Conservation (phyloP, 2,113 vertebrate genomes). For the Sitta europaea region DNA sequence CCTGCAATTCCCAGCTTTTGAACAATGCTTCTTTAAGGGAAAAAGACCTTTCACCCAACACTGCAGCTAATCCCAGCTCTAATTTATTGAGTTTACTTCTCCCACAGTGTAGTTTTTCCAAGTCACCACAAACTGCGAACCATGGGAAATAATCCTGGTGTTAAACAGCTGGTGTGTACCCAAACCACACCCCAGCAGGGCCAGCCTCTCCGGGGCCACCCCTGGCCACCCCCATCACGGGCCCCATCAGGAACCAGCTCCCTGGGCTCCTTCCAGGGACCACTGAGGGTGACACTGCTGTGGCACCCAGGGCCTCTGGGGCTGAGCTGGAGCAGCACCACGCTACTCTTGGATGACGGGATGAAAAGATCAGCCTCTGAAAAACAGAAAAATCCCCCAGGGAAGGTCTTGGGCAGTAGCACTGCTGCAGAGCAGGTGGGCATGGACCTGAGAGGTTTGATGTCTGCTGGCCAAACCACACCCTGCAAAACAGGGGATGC, state of each 20-base stretch:
- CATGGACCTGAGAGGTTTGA: neutral
- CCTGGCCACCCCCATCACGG: neutral
- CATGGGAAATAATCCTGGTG: neutral
- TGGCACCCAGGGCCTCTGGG: neutral
- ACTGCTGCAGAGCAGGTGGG: neutral
- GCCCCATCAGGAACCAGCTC: neutral
- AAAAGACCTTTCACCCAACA: neutral
- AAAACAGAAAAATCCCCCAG: neutral
- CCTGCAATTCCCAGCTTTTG: neutral
- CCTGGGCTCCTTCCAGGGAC: neutral
- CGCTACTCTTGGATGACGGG: neutral
- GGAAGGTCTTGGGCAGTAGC: neutral
- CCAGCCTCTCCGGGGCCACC: neutral
- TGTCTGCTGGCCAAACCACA: neutral
- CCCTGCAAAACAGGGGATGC: neutral
- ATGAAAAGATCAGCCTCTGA: neutral
- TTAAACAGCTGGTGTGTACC: neutral
- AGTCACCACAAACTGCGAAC: neutral
- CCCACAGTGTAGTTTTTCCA: neutral
- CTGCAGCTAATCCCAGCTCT: neutral
- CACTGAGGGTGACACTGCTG: neutral
- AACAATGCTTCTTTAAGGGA: neutral
- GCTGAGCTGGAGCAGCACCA: neutral
- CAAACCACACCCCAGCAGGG: neutral
- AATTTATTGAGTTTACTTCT: neutral